Evolutionary conservation across 2,888 invertebrate genomes (phyloP).

Genomic region (Hylaea fasciaria): DNA sequence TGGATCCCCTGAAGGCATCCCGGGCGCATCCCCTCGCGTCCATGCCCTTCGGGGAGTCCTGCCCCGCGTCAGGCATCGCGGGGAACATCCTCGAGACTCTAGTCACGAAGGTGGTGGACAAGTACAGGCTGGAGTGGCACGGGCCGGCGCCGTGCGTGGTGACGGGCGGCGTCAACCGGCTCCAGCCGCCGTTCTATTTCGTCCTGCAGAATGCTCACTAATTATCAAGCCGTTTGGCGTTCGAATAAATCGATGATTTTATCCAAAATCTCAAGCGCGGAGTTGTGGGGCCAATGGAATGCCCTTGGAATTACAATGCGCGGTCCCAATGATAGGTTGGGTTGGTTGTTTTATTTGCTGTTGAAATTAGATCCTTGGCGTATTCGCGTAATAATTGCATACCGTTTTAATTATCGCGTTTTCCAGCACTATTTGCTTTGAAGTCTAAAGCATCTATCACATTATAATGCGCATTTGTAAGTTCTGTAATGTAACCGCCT

Average conservation of each 20-base stretch:
- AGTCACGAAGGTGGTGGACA: conserved; percentile 64
- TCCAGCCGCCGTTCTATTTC: conserved; percentile 74
- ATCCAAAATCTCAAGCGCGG: too few species aligned
- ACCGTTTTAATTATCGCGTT: too few species aligned
- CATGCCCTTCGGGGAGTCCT: conserved; percentile 71
- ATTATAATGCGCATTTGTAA: not conserved
- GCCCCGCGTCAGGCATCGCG: conserved; percentile 68
- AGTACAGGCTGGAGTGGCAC: conserved; percentile 79
- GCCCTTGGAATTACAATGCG: too few species aligned
- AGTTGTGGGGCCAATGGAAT: too few species aligned
- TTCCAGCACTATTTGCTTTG: too few species aligned
- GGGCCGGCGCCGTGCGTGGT: conserved; percentile 65
- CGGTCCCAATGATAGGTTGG: too few species aligned
- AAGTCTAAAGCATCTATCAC: too few species aligned
- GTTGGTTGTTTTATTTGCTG: not conserved
- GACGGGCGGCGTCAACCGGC: conserved; percentile 68
- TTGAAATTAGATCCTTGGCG: too few species aligned
- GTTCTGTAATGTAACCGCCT: not conserved
- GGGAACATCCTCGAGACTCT: conserved; percentile 65
- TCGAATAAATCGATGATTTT: too few species aligned
- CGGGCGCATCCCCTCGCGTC: conserved; percentile 70
- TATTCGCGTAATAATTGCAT: too few species aligned
- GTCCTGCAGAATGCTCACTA: conserved; percentile 70
- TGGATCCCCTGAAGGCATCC: conserved; percentile 67
- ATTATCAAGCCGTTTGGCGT: not conserved